A percentile compares a stretch with the other conserved stretches of the same genome.
Evolutionary conservation across 2,888 invertebrate species (phyloP).

Genomic region (Timema cristinae): DNA sequence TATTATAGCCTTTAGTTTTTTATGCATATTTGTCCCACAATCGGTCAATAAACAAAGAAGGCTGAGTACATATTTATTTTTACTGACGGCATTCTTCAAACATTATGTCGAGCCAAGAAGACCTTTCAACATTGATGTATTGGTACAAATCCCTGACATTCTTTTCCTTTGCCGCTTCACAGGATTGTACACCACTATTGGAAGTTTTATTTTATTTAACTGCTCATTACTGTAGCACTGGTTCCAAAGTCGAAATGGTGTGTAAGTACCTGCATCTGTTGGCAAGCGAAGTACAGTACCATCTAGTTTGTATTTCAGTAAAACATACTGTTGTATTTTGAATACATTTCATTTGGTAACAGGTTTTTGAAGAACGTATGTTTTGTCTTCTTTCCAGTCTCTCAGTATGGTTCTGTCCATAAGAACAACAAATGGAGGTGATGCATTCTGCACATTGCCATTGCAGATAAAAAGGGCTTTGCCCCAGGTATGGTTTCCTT

Average conservation of each 20-base stretch:
- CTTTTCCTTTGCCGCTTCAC: not conserved
- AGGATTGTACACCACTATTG: not conserved
- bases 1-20: not conserved
- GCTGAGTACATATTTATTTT: not conserved
- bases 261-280: not conserved
- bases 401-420: constrained; percentile 6
- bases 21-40: not conserved
- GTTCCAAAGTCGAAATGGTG: constrained; percentile 9
- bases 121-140: not conserved
- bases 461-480: constrained; percentile 3
- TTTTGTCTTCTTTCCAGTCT: constrained; percentile 6
- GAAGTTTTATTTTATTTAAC: not conserved
- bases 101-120: not conserved
- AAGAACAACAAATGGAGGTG: not conserved
- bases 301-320: not conserved
- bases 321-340: constrained; percentile 1
- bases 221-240: not conserved
- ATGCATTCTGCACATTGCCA: not conserved
- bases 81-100: not conserved
- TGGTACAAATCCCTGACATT: not conserved
- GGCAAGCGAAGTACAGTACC: not conserved
- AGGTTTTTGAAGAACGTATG: not conserved
- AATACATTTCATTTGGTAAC: too few species aligned
- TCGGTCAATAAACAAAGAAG: not conserved
- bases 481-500: constrained; percentile 5